phyloP scores from a whole-genome alignment of 2,113 vertebrate species.

The Reinhardtius hippoglossoides region DNA sequence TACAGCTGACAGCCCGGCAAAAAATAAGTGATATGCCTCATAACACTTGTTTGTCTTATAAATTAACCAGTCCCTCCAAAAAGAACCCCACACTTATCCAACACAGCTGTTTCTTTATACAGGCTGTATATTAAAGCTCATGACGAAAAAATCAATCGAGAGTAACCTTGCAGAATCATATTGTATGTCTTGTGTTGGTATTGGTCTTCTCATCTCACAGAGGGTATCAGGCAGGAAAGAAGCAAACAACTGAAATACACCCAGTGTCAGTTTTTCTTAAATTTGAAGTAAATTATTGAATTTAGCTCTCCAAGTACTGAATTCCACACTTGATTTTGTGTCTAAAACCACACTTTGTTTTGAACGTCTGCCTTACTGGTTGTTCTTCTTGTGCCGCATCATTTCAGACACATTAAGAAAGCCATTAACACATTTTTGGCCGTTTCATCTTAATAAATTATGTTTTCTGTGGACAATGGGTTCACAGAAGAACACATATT shows the following conservation, averaged over 20 bases:
- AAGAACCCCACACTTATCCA: conserved; percentile 6
- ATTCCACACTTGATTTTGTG: background rate
- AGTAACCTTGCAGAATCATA: conserved; percentile 20
- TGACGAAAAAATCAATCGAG: conserved; percentile 41
- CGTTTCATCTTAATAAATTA: conserved; percentile 41
- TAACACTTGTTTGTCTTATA: conserved; percentile 45
- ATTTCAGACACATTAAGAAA: conserved; percentile 19
- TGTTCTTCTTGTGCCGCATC: conserved; percentile 17
- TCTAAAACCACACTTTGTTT: background rate
- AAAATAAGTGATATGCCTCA: conserved; percentile 48
- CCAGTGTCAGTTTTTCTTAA: background rate
- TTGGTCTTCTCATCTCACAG: conserved; percentile 9
- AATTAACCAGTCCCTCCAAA: conserved; percentile 28
- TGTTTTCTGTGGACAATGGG: conserved; percentile 1
- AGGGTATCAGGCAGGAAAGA: background rate
- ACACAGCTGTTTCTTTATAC: background rate
- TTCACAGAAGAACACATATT: conserved; percentile 12
- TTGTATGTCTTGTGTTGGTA: conserved; percentile 3
- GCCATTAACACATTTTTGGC: conserved; percentile 22
- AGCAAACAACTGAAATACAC: background rate
- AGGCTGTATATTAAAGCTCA: background rate
- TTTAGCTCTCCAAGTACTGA: conserved; percentile 5
- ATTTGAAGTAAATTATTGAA: background rate
- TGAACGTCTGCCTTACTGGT: background rate
- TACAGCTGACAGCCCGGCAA: conserved; percentile 52